Base-by-base conservation (phyloP, 2,888 invertebrate genomes). In the Eupithecia exiguata region DNA sequence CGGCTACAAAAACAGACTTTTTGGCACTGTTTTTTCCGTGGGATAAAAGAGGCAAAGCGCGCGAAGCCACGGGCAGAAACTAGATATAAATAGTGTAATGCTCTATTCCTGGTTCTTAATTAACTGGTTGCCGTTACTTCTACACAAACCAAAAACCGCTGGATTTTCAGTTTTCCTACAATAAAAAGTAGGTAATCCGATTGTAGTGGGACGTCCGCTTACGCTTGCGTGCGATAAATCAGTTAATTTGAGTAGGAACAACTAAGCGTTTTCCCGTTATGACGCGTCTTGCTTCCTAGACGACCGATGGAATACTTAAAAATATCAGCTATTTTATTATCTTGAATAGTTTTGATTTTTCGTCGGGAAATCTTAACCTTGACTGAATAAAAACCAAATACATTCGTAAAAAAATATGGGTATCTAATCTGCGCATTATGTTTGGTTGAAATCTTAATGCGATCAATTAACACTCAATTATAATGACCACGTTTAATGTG, bases 171-270 rank as follows among this genome's bases (percentile, higher is more conserved):
- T 12, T 53, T 21, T 53, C 10, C 21, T 53, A 53, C 5, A 12
- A 21, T 21, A 53, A 53, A 53, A 53, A 21, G n/a, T n/a, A n/a
- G n/a, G 21, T 53, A 21, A 53, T 53, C 21, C 21, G 21, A 21
- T 53, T 53, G 53, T 25, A 49, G 53, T 49, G 46, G 49, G 21
- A 21, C n/a, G 49, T 21, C 49, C 53, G 21, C 10, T 53, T 21
- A 25, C 14, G 58, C 58, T 53, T 58, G 69, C 69, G 69, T 62
- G 69, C 43, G 61, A 40, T 40, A 30, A 18, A 43, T 40, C 69
- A 69, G 58, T 25, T 58, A 69, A 61, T 69, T 61, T 62, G 40
- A 61, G 67, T 46, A 66, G 43, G 61, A 69, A 69, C 61, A 18
- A 40, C 18, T 46, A 67, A 67, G 36, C 18, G n/a, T 68, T 68